Evolutionary conservation across 1,140 invertebrate species (phyloP).

Genomic region (Elymnias hypermnestra): DNA sequence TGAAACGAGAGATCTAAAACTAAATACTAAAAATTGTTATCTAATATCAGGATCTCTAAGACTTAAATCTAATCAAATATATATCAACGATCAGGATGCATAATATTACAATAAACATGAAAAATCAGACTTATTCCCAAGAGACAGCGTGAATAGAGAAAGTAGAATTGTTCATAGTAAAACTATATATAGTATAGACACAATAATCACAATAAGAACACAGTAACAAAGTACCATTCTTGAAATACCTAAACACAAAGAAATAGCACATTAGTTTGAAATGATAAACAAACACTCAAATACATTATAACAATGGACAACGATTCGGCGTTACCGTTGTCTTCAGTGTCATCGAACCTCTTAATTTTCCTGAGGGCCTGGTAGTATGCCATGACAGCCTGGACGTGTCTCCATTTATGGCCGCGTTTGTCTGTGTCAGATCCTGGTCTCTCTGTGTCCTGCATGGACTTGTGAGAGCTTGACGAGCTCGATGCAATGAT

Average conservation of each 20-base stretch:
- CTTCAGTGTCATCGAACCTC: conserved; percentile 78
- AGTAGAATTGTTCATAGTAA: conserved; percentile 48
- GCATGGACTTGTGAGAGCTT: conserved; percentile 58
- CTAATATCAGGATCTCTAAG: conserved; percentile 37
- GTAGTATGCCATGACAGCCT: conserved; percentile 91
- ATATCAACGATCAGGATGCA: conserved; percentile 45
- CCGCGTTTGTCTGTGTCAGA: conserved; percentile 78
- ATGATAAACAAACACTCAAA: conserved; percentile 57
- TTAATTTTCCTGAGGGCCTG: conserved; percentile 90
- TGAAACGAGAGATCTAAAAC: conserved; percentile 41
- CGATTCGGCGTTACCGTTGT: conserved; percentile 54
- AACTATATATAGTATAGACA: conserved; percentile 54
- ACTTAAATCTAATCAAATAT: conserved; percentile 43
- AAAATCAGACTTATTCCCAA: conserved; percentile 41
- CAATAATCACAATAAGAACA: conserved; percentile 49
- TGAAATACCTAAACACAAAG: conserved; percentile 64
- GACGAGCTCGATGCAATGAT: conserved; percentile 69
- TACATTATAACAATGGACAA: conserved; percentile 47
- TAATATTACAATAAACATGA: conserved; percentile 49
- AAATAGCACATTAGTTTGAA: conserved; percentile 59
- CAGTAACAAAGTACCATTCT: conserved; percentile 64
- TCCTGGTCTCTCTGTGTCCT: conserved; percentile 46
- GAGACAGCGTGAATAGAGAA: conserved; percentile 42
- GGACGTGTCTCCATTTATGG: conserved; percentile 89
- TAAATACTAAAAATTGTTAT: conserved; percentile 46